These are phyloP conservation scores for Hirudo medicinalis DNA, from an alignment of 1,140 invertebrate species.

Conservation along the genomic window DNA sequence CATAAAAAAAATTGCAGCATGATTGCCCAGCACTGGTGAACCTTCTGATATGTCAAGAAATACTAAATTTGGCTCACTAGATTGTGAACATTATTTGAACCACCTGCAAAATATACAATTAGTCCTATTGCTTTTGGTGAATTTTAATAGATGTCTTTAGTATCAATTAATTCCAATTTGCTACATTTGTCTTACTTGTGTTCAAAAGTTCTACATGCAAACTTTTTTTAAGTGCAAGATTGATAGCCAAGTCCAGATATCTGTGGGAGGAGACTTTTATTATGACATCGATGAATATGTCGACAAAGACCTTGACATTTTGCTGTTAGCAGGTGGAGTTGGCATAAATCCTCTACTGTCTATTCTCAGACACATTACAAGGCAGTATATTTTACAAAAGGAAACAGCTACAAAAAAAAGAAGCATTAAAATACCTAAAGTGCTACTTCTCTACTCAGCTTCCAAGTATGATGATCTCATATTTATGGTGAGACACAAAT, in stretches of 20 bases:
- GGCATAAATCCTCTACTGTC: constrained; percentile 41
- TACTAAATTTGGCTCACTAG: too few species aligned
- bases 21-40: too few species aligned
- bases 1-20: too few species aligned
- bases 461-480: constrained; percentile 34
- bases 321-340: constrained; percentile 42
- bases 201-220: too few species aligned
- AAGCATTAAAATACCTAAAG: constrained; percentile 21
- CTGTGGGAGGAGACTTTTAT: constrained; percentile 1
- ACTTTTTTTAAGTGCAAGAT: constrained; percentile 2
- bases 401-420: constrained; percentile 20
- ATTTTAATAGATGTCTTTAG: too few species aligned
- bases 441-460: constrained; percentile 34
- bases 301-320: constrained; percentile 25
- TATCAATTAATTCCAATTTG: too few species aligned
- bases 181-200: too few species aligned
- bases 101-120: too few species aligned
- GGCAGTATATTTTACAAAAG: constrained; percentile 17
- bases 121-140: too few species aligned
- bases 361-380: constrained; percentile 33
- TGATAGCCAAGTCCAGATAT: neutral
- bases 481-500: constrained; percentile 30
- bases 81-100: too few species aligned
- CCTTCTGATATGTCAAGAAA: too few species aligned
- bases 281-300: constrained; percentile 5